Conservation (phyloP, 2,113 vertebrate species). For the Nansenia antarctica region DNA sequence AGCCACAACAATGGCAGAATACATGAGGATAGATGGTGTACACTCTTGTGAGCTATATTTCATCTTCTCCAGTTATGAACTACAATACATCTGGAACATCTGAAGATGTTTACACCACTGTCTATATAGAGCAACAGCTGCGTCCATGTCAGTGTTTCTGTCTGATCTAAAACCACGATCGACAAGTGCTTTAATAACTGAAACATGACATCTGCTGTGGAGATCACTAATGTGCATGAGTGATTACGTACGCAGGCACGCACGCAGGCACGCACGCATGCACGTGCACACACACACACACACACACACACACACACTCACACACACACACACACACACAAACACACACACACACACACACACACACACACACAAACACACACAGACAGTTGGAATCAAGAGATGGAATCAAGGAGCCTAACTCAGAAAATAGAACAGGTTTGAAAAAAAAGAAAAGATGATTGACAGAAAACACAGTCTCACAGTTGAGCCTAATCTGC, state of each 20-base stretch:
- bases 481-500: too few species aligned
- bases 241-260: not conserved
- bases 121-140: constrained; percentile 12
- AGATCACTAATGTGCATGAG: not conserved
- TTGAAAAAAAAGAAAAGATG: too few species aligned
- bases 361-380: not conserved
- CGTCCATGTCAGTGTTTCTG: not conserved
- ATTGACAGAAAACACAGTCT: too few species aligned
- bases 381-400: too few species aligned
- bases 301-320: not conserved
- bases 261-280: too few species aligned
- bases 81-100: too few species aligned
- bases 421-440: too few species aligned
- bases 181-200: constrained; percentile 36
- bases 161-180: constrained; percentile 49
- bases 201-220: constrained; percentile 4
- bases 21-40: not conserved
- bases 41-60: not conserved
- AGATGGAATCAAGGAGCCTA: too few species aligned
- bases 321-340: not conserved
- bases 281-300: not conserved
- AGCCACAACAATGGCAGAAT: not conserved
- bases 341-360: not conserved
- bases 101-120: constrained; percentile 24
- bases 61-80: too few species aligned